phyloP scores from a whole-genome alignment of 2,797 vertebrate species.

The Astyanax mexicanus region DNA sequence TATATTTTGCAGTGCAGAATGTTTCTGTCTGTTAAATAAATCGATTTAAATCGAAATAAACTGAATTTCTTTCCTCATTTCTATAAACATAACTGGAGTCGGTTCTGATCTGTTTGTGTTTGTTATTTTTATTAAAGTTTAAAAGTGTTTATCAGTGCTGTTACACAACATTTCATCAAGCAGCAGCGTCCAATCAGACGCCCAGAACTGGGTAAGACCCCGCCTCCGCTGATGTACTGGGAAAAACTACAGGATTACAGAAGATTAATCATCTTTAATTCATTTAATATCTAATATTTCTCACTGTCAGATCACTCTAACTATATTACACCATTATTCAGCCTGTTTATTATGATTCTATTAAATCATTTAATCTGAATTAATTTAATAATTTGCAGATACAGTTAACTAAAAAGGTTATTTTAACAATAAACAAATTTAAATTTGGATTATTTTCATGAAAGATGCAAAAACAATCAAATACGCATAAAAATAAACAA shows the following conservation, averaged over 20 bases:
- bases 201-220: constrained; percentile 69
- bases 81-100: constrained; percentile 14
- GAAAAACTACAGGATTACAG: not conserved
- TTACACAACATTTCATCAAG: constrained; percentile 53
- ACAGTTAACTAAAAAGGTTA: too few relatives aligned
- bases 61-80: not conserved
- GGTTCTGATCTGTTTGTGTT: too few relatives aligned
- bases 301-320: not conserved
- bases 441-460: too few relatives aligned
- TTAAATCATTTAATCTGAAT: too few relatives aligned
- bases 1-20: not conserved
- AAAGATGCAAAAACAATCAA: too few relatives aligned
- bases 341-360: too few relatives aligned
- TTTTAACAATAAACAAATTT: too few relatives aligned
- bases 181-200: constrained; percentile 62
- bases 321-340: too few relatives aligned
- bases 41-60: not conserved
- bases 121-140: constrained; percentile 54
- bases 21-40: constrained; percentile 16
- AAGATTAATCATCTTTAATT: not conserved
- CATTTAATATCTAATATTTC: not conserved
- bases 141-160: constrained; percentile 22
- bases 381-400: too few relatives aligned
- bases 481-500: too few relatives aligned
- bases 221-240: not conserved